Conservation (phyloP, 2,113 vertebrate species). For the Nothoprocta pentlandii region DNA sequence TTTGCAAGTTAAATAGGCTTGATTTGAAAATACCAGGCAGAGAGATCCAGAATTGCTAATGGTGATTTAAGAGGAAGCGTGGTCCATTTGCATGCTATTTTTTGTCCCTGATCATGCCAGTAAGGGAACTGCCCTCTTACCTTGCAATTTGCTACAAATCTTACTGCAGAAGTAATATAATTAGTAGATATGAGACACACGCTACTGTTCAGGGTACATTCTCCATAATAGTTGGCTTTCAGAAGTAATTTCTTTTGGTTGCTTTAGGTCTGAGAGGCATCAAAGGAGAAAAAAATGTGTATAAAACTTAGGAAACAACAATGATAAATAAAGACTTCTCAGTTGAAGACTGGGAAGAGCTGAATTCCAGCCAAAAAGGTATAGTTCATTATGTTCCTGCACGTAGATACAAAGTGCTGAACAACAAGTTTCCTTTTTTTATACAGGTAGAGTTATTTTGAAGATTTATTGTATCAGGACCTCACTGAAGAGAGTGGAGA, state of each 20-base stretch:
- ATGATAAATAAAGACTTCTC: neutral
- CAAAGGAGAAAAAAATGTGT: neutral
- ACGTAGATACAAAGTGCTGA: neutral
- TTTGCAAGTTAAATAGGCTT: constrained; percentile 41
- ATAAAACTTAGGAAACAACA: neutral
- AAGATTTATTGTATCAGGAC: neutral
- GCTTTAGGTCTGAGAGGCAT: neutral
- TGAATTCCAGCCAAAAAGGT: neutral
- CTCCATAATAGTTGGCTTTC: accelerated
- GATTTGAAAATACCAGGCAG: constrained; percentile 15
- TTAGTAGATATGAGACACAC: neutral
- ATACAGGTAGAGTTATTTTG: neutral
- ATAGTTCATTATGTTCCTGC: neutral
- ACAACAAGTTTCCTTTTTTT: neutral
- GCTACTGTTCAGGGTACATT: neutral
- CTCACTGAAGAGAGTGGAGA: neutral
- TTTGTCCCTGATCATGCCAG: neutral
- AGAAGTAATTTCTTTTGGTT: neutral
- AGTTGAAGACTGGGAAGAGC: neutral
- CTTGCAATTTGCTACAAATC: neutral
- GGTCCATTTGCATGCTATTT: constrained; percentile 16
- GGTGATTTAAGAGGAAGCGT: constrained; percentile 6
- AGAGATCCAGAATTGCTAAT: constrained; percentile 2
- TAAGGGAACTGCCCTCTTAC: neutral
- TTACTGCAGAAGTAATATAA: neutral